Evolutionary conservation across 2,888 invertebrate species (phyloP), one percentile per base, ranked within the genome.

Genomic region (Tiliacea aurago): DNA sequence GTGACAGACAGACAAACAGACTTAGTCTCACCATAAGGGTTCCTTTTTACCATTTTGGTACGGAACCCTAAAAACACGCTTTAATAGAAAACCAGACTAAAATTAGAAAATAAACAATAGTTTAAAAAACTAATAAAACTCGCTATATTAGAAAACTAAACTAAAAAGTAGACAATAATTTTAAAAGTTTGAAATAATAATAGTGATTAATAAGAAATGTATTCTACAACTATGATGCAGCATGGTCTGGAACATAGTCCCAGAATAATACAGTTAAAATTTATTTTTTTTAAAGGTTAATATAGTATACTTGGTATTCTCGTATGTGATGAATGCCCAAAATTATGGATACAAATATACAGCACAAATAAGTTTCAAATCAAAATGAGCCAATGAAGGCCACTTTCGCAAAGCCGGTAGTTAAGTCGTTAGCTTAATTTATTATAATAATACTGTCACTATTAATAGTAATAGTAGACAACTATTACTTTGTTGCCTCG

Each of bases 381-480:
- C 47, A 43, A 59, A 69, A 58, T 73, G 23, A 67, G 49, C 64
- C 43, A 56, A n/a, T 28, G 78, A 78, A 80, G 78, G 80, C n/a
- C 59, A 67, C 63, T 81, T 81, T 80, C 64, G 73, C 55, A 73
- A 73, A 64, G n/a, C 15, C 33, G 15, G 43, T 41, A 53, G 23
- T 62, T 68, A 66, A 65, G 68, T 78, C 61, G 33, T 70, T 73
- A 53, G 59, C 23, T 59, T 67, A 70, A 69, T 69, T 61, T 73
- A 81, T 62, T 65, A 74, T 74, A 70, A 80, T 73, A 66, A 73
- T 63, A 47, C 53, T 47, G 59, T 63, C 53, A 75, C 69, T 69
- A 62, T 76, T 75, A 61, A 69, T 43, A 76, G 51, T 65, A 66
- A 74, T 45, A 47, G 67, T 76, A 53, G 53, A 45, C 59, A 63